phyloP scores from a whole-genome alignment of 2,888 invertebrate genomes.

The Ormyrus labotus region DNA sequence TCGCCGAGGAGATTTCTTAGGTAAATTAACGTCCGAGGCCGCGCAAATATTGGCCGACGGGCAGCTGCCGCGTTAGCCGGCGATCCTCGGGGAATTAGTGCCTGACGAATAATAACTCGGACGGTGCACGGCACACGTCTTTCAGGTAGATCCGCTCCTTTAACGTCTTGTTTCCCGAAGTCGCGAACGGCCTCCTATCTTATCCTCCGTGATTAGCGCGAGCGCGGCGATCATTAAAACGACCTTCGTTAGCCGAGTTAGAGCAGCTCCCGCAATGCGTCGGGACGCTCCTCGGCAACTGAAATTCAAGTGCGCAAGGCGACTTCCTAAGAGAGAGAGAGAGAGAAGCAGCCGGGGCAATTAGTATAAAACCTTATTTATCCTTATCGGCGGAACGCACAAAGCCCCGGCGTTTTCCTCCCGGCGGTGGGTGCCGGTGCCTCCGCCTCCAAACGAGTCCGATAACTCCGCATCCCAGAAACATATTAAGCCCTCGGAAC shows the following conservation, averaged over 20 bases:
- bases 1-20: constrained; percentile 12
- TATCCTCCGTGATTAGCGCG: constrained; percentile 16
- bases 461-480: too few species aligned
- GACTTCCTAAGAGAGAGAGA: too few species aligned
- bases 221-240: constrained; percentile 17
- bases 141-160: constrained; percentile 6
- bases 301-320: too few species aligned
- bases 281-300: too few species aligned
- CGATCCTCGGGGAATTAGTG: constrained; percentile 21
- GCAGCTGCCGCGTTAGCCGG: constrained; percentile 2
- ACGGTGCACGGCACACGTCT: neutral
- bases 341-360: too few species aligned
- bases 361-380: too few species aligned
- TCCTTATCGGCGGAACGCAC: too few species aligned
- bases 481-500: too few species aligned
- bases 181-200: neutral
- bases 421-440: too few species aligned
- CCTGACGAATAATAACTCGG: constrained; percentile 9
- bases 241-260: neutral
- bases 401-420: too few species aligned
- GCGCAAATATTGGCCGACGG: constrained; percentile 12
- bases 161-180: neutral
- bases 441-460: too few species aligned
- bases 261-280: too few species aligned
- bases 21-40: constrained; percentile 24